Percentiles rank a stretch among this genome's conserved stretches.
phyloP scores from a whole-genome alignment of 2,113 vertebrate genomes.

The Arvicanthis niloticus region DNA sequence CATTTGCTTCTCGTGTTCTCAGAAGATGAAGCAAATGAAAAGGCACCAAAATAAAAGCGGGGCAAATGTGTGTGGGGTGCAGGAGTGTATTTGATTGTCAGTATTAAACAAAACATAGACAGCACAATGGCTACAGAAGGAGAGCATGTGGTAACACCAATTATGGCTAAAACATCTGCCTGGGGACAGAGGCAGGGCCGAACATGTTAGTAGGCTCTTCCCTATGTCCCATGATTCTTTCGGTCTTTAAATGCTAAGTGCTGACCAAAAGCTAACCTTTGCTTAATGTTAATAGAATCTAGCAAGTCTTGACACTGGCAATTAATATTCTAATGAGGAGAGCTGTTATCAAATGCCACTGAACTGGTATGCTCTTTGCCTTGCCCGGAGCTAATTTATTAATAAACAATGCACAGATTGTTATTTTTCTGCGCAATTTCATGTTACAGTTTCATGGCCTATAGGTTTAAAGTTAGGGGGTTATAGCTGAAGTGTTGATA shows the following conservation, averaged over 20 bases:
- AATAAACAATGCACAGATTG: conserved; percentile 28
- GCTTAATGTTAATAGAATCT: conserved; percentile 41
- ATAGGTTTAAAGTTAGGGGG: background rate
- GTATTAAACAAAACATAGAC: conserved; percentile 43
- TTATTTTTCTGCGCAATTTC: conserved; percentile 37
- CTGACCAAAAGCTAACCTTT: conserved; percentile 41
- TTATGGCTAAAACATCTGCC: conserved; percentile 3
- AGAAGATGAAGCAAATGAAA: conserved; percentile 52
- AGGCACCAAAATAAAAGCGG: conserved; percentile 44
- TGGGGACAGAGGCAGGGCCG: background rate
- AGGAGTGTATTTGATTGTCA: conserved; percentile 35
- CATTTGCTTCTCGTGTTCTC: conserved; percentile 41
- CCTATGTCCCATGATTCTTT: background rate
- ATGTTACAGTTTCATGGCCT: background rate
- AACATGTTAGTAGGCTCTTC: background rate
- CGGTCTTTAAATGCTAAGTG: conserved; percentile 47
- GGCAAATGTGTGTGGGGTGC: background rate
- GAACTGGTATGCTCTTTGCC: conserved; percentile 13
- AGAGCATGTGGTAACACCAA: background rate
- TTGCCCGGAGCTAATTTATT: conserved; percentile 44
- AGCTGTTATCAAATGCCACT: conserved; percentile 27
- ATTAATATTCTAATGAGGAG: conserved; percentile 63
- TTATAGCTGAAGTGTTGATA: background rate
- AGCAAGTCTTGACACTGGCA: conserved; percentile 43
- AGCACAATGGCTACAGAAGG: background rate